Conservation (phyloP, 2,888 invertebrate species). For the Leptopilina syphax region DNA sequence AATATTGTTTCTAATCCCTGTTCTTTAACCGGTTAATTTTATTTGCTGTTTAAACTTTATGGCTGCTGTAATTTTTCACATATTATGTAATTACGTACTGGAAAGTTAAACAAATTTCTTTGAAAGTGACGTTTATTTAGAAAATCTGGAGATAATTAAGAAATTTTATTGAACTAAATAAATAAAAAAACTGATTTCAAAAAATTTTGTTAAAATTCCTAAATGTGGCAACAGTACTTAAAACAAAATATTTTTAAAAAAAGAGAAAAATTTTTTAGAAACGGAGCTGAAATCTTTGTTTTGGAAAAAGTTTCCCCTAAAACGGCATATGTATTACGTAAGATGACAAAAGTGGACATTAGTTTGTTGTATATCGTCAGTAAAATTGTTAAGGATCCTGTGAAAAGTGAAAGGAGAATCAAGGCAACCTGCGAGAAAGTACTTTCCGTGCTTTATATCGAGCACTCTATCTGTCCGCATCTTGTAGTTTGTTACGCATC, state of each 20-base stretch:
- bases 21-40: too few species aligned
- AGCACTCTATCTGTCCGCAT: conserved; percentile 31
- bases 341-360: conserved; percentile 14
- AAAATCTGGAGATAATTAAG: too few species aligned
- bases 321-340: not conserved
- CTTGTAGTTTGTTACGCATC: conserved; percentile 16
- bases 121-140: too few species aligned
- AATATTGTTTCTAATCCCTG: too few species aligned
- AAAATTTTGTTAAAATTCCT: too few species aligned
- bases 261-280: conserved; percentile 13
- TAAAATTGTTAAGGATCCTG: conserved; percentile 55
- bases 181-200: too few species aligned
- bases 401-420: conserved; percentile 69
- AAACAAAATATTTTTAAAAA: not conserved
- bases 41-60: too few species aligned
- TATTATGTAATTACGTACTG: too few species aligned
- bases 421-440: conserved; percentile 63
- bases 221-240: too few species aligned
- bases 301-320: not conserved
- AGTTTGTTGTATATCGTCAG: conserved; percentile 49
- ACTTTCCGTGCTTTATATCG: conserved; percentile 55
- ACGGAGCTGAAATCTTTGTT: not conserved
- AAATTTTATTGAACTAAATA: too few species aligned
- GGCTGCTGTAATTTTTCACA: too few species aligned
- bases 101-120: too few species aligned